These are phyloP conservation scores for Drosophila sproati DNA, from an alignment of 1,140 invertebrate genomes.

Conservation along the genomic window DNA sequence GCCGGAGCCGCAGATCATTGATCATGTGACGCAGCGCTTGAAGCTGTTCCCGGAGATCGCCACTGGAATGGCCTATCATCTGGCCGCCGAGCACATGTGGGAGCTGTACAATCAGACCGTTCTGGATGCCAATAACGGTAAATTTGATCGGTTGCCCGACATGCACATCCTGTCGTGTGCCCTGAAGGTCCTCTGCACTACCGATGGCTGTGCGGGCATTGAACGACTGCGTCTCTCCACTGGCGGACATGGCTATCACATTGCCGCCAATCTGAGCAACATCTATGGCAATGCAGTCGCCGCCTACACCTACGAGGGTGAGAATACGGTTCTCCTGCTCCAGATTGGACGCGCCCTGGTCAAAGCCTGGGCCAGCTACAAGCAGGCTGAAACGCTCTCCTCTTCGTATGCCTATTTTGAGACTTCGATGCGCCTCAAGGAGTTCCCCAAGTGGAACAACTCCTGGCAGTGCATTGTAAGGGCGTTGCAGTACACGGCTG, in stretches of 20 bases:
- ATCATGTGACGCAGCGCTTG: constrained; percentile 96
- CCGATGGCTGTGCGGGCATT: constrained; percentile 90
- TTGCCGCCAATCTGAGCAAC: constrained; percentile 92
- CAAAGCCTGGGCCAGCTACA: constrained; percentile 89
- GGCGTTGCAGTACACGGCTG: constrained; percentile 89
- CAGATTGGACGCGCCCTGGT: constrained; percentile 94
- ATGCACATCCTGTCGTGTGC: constrained; percentile 96
- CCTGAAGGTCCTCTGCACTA: constrained; percentile 93
- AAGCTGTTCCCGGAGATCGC: constrained; percentile 94
- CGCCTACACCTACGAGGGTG: constrained; percentile 97
- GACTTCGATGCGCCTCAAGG: constrained; percentile 73
- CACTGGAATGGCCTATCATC: constrained; percentile 90
- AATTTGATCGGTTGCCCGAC: constrained; percentile 92
- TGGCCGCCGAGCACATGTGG: constrained; percentile 91
- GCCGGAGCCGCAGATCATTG: constrained; percentile 94
- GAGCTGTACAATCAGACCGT: constrained; percentile 93
- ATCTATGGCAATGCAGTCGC: constrained; percentile 93
- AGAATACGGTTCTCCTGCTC: constrained; percentile 96
- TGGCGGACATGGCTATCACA: constrained; percentile 97
- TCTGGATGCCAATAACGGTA: constrained; percentile 90
- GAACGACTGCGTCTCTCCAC: constrained; percentile 93
- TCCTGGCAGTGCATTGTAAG: constrained; percentile 87
- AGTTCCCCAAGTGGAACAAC: constrained; percentile 87
- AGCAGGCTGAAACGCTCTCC: constrained; percentile 86
- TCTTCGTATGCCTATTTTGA: constrained; percentile 89